Evolutionary conservation across 1,140 invertebrate species (phyloP), one percentile per base, ranked within the genome.

Genomic region (Oreohelix idahoensis): DNA sequence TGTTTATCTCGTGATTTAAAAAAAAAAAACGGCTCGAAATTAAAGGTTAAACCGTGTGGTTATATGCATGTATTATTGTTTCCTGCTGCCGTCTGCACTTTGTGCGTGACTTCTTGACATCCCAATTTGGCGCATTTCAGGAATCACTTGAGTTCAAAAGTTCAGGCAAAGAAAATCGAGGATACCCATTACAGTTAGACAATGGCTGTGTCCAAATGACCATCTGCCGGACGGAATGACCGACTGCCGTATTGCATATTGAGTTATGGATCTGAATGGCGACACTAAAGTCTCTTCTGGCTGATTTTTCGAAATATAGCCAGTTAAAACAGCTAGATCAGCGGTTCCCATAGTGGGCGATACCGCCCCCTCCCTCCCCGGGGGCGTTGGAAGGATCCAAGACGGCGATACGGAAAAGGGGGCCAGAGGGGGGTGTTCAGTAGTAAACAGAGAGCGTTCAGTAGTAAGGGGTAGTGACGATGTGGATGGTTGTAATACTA

Each of bases 101-200:
- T 66, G n/a, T 66, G 63, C 63, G 63, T 66, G 63, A 66, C 63
- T 66, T 66, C 63, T 32, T 66, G 63, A 66, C 63, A 66, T 66
- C n/a, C 29, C 29, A 66, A 66, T 66, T 66, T 66, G 63, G 63
- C 63, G 63, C 29, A 5, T 66, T 66, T 66, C 63, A 66, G n/a
- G n/a, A 35, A 2, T 35, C n/a, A 8, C n/a, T 29, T 32, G n/a
- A 66, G 63, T 66, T 29, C 63, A 66, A 29, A 66, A 66, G 63
- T 66, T 66, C 63, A 66, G 63, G 8, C 63, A 66, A 29, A 32
- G 29, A 32, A 66, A 66, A 66, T 66, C 29, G 4, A 32, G 63
- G 63, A n/a, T 66, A n/a, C 63, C 63, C n/a, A 32, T 66, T 66
- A 66, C 63, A 66, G 63, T 32, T 66, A n/a, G 29, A 66, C 63